Base-by-base conservation (phyloP, 1,140 invertebrate genomes). In the Bombus difficillimus region DNA sequence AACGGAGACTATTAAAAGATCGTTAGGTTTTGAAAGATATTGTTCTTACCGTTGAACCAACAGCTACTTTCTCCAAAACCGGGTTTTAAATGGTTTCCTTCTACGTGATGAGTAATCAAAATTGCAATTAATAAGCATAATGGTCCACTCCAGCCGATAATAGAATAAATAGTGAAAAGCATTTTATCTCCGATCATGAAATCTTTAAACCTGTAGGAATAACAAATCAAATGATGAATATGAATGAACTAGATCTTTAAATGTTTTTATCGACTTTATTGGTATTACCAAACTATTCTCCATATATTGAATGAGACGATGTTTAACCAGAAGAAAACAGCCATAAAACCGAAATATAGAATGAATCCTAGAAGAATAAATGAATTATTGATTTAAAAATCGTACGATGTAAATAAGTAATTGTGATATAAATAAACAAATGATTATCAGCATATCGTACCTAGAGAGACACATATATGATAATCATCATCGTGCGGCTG, bases 301-400 rank as follows among this genome's bases (percentile, higher is more conserved):
- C 96, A 97, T 47, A 97, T 95, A 90, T 97, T 97, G 69, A 97
- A 96, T 10, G 96, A 96, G 9, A 97, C 96, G 1, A 97, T 94
- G 86, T 97, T 97, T 91, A 97, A 93, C 97, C 97, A 97, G 89
- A 96, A 97, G 90, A 97, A 97, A 10, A 96, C 95, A 6, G 96
- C 95, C 87, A 97, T 93, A 94, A 97, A 96, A 92, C 96, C 95
- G 85, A 96, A 97, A 88, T 97, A 97, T 1, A 96, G 93, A 8
- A 96, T 84, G 88, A 96, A 97, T 39, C 96, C 96, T 96, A 59
- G 80, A 83, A 59, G 62, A 62, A 28, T 1, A 32, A 9, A 80
- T 28, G 34, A 69, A 34, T 15, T 37, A 64, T 62, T 5, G 28
- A 57, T 69, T 3, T 13, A 39, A 1, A 13, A 3, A 1, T 69